Percentiles rank a stretch among this genome's conserved stretches.
Conservation (phyloP, 2,113 vertebrate genomes). For the Nesogale talazaci region DNA sequence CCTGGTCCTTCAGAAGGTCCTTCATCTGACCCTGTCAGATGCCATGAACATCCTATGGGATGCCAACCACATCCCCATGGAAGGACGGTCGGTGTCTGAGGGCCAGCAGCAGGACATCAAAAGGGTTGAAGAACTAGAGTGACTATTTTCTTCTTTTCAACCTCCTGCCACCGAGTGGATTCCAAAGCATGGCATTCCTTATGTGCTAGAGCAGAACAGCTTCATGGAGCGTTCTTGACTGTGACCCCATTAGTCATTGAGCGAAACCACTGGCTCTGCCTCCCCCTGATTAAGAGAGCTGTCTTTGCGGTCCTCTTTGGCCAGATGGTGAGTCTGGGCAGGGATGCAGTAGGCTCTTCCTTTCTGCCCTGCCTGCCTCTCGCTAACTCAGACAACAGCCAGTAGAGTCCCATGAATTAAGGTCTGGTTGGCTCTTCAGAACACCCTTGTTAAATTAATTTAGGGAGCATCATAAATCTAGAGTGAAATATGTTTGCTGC, state of each 20-base stretch:
- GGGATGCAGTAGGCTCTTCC: not conserved
- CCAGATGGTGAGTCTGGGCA: not conserved
- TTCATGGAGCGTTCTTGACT: not conserved
- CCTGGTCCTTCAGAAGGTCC: not conserved
- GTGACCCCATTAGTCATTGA: not conserved
- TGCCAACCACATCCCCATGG: not conserved
- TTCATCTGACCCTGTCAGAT: not conserved
- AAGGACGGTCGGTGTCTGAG: not conserved
- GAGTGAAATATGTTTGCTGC: conserved; percentile 66
- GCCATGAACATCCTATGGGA: not conserved
- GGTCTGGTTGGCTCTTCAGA: conserved; percentile 25
- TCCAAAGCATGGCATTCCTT: not conserved
- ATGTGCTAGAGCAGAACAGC: not conserved
- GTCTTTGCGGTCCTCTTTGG: not conserved
- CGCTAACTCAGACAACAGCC: not conserved
- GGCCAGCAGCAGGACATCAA: not conserved
- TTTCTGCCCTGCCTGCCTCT: conserved; percentile 7
- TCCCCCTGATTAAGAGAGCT: not conserved
- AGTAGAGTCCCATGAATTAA: conserved; percentile 35
- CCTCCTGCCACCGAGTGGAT: not conserved
- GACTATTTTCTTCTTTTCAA: conserved; percentile 1
- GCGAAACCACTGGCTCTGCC: too few relatives aligned
- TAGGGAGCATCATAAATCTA: conserved; percentile 64
- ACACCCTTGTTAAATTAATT: conserved; percentile 56
- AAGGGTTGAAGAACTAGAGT: fast-evolving